Base-by-base conservation (phyloP, 2,888 invertebrate genomes). In the Pemphredon lugubris region DNA sequence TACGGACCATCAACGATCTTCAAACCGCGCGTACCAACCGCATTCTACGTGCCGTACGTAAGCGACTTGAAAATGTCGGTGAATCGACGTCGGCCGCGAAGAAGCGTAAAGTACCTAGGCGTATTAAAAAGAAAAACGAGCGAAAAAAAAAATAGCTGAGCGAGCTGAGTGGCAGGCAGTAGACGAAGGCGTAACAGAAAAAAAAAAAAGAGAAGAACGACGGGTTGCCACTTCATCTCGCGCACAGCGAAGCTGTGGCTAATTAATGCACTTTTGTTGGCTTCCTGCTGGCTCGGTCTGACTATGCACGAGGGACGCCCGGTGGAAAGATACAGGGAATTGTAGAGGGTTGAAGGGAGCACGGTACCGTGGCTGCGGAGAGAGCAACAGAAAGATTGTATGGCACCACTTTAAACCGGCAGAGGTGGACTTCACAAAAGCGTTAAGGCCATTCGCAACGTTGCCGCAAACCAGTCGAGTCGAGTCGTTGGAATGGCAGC, bases 181-280 rank as follows among this genome's bases (percentile, higher is more conserved):
- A 32, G n/a, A 13, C 18, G 16, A 11, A 45, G 32, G 30, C 47
- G 63, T 14, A 51, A 63, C 44, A 16, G 53, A 57, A 58, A 44
- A 53, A 47, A 61, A 39, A 59, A 50, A 51, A 61, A 65, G 60
- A 69, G n/a, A n/a, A 44, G 42, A 50, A 44, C 40, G 59, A 67
- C 32, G 55, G 50, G 68, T 73, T 65, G 44, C 77, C 77, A 76
- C 80, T 76, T 77, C 80, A 70, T 73, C 70, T 69, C 74, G 61
- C 45, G 65, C 59, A 50, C 53, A 74, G 57, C 67, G 14, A 63
- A 48, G 65, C 65, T 60, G 72, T 59, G 73, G 81, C 75, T 86
- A 85, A 86, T 86, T 85, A 85, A 83, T 82, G 79, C 83, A 80
- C 77, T 74, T 83, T 85, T 82, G 80, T 83, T 77, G 77, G 80